Evolutionary conservation across 1,140 invertebrate genomes (phyloP).

Genomic region (Lanistes nyassanus): DNA sequence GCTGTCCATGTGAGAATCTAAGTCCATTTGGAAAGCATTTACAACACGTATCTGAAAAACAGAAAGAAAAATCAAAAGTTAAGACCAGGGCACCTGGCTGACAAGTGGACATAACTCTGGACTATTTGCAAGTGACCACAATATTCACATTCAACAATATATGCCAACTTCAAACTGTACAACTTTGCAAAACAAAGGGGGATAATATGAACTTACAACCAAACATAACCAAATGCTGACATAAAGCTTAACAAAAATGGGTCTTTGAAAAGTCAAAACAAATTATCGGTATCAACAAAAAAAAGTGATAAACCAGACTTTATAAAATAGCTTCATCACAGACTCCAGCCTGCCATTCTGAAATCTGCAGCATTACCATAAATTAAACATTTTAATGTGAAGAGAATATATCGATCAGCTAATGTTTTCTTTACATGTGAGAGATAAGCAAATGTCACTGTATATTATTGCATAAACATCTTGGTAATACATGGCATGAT

Average conservation of each 20-base stretch:
- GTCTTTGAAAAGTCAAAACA: not conserved
- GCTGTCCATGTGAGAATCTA: slow-evolving; percentile 80
- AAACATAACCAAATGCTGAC: not conserved
- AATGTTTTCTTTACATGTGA: no score
- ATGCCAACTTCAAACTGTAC: not conserved
- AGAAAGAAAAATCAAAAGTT: slow-evolving; percentile 45
- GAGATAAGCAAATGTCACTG: no score
- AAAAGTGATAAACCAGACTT: no score
- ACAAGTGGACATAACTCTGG: slow-evolving; percentile 2
- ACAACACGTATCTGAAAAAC: slow-evolving; percentile 95
- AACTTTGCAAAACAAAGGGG: not conserved
- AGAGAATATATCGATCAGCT: no score
- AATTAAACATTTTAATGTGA: no score
- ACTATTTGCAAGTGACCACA: not conserved
- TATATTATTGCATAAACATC: no score
- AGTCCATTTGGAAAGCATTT: slow-evolving; percentile 98
- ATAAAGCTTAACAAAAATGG: no score
- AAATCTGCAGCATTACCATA: no score
- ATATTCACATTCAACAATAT: slow-evolving; percentile 9
- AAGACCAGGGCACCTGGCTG: slow-evolving; percentile 2
- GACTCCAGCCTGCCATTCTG: no score
- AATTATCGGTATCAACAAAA: no score
- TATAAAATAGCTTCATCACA: no score
- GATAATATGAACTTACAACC: slow-evolving; percentile 9
- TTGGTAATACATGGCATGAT: no score